Evolutionary conservation across 2,797 vertebrate genomes (phyloP).

Genomic region (Ambastaia sidthimunki): DNA sequence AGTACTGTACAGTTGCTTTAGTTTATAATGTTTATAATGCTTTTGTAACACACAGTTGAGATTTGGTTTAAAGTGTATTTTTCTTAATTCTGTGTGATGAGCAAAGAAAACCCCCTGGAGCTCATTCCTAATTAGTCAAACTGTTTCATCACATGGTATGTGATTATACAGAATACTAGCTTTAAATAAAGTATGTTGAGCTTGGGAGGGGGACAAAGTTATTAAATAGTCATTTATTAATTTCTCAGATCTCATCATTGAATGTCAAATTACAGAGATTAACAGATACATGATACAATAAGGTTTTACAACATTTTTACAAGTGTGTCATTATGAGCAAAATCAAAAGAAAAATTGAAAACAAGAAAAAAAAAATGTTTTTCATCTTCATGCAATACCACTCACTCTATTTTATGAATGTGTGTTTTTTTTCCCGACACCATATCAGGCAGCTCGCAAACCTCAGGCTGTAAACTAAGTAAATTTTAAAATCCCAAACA

Average conservation of each 20-base stretch:
- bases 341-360: constrained; percentile 5
- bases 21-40: no score
- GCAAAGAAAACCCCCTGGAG: not conserved
- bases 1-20: not conserved
- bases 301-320: constrained; percentile 80
- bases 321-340: constrained; percentile 64
- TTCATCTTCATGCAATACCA: constrained; percentile 1
- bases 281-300: constrained; percentile 81
- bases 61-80: no score
- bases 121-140: not conserved
- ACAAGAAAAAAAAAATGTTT: constrained; percentile 12
- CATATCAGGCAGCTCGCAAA: not conserved
- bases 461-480: not conserved
- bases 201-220: constrained; percentile 44
- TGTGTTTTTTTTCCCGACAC: not conserved
- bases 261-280: constrained; percentile 81
- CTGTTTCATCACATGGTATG: not conserved
- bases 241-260: constrained; percentile 76
- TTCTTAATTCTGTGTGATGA: no score
- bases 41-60: no score
- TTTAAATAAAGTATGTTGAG: not conserved
- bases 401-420: not conserved
- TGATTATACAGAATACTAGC: not conserved
- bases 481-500: not conserved
- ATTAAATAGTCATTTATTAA: constrained; percentile 82